These are phyloP conservation scores for Dryococelus australis DNA, from an alignment of 2,888 invertebrate genomes.

Conservation along the genomic window DNA sequence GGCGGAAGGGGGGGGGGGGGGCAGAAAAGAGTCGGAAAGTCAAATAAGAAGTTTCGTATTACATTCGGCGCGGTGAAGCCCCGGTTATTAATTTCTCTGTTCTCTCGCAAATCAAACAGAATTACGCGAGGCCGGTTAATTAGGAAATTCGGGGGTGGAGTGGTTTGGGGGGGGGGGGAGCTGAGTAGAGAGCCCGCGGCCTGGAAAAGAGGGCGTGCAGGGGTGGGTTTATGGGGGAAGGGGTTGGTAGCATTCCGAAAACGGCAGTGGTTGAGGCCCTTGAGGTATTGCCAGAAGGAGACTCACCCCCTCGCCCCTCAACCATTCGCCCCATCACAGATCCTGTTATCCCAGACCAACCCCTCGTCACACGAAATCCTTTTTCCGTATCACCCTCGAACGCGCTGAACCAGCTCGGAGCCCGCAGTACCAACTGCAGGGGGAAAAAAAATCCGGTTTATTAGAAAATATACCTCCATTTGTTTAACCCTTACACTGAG, in stretches of 20 bases:
- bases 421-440: too few species aligned
- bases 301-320: neutral
- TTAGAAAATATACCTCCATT: too few species aligned
- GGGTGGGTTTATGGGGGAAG: neutral
- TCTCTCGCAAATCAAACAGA: conserved; percentile 47
- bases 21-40: conserved; percentile 43
- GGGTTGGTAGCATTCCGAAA: neutral
- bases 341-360: neutral
- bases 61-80: conserved; percentile 42
- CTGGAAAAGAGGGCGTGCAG: neutral
- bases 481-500: too few species aligned
- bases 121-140: conserved; percentile 46
- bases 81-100: conserved; percentile 47
- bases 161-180: neutral
- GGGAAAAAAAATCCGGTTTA: too few species aligned
- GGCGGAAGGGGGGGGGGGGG: neutral
- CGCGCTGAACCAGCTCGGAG: too few species aligned
- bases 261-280: neutral
- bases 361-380: neutral
- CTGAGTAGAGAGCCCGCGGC: neutral
- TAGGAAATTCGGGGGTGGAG: conserved; percentile 41
- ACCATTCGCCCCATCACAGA: neutral
- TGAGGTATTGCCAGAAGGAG: neutral
- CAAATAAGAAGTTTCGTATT: conserved; percentile 46
- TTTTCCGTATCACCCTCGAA: neutral